Base-by-base conservation (phyloP, 2,113 vertebrate genomes). In the Danionella cerebrum region DNA sequence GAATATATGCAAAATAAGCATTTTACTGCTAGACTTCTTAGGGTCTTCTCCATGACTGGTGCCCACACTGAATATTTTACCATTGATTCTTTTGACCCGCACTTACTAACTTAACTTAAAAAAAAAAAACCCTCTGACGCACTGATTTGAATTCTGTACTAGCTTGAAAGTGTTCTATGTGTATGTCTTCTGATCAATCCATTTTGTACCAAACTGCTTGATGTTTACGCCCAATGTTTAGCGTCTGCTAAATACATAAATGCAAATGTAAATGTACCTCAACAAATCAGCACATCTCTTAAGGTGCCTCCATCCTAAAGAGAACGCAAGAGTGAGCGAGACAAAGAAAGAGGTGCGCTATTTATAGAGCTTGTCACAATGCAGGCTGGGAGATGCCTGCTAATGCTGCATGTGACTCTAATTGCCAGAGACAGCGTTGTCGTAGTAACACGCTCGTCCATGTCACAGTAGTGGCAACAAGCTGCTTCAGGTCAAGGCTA, bases 61-160 rank as follows among this genome's bases (percentile, higher is more conserved):
- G 65, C 42, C 2, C 19, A 63, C 29, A 19, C 62, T 81, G 38
- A 27, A 77, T 78, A 80, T 81, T 81, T 79, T 76, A 83, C 75
- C 48, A 25, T 41, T 48, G 47, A 51, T 51, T 57, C 65, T 75
- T 67, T 69, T 19, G n/a, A n/a, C n/a, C n/a, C n/a, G n/a, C n/a
- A n/a, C n/a, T n/a, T n/a, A n/a, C n/a, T n/a, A n/a, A n/a, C n/a
- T n/a, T n/a, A n/a, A n/a, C n/a, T n/a, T n/a, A n/a, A n/a, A n/a
- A n/a, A n/a, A n/a, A n/a, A n/a, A n/a, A n/a, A n/a, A n/a, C n/a
- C n/a, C n/a, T n/a, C n/a, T n/a, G n/a, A n/a, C n/a, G n/a, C n/a
- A n/a, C n/a, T n/a, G n/a, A n/a, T n/a, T n/a, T n/a, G n/a, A n/a
- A n/a, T n/a, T n/a, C n/a, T n/a, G n/a, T n/a, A n/a, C n/a, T n/a